Evolutionary conservation across 2,113 vertebrate species (phyloP), one percentile per base, ranked within the genome.

Genomic region (Sapajus apella): DNA sequence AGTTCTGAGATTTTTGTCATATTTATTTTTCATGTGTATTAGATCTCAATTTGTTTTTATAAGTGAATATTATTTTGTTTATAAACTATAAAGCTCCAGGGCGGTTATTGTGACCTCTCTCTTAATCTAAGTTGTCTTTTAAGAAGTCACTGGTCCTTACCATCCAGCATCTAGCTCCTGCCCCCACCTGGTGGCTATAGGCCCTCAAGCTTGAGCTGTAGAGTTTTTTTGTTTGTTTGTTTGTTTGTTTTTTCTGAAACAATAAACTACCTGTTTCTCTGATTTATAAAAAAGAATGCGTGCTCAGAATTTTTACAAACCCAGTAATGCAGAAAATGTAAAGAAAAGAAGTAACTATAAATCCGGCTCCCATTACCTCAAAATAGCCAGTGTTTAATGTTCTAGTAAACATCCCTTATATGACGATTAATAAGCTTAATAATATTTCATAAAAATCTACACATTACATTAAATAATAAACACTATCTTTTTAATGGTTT

Each of bases 31-130:
- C 64, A 45, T 79, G 61, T 56, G 10, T 68, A 93, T 66, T 61
- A 90, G 72, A 58, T 86, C 27, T 85, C 43, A 94, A 81, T 92
- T 96, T 89, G 25, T n/a, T 84, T 97, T 90, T 68, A 5, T 47
- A 82, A 85, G 70, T 83, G 25, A 87, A 61, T 84, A 76, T 55
- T 75, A 77, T 76, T 84, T 87, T 95, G 9, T 50, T 84, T 87
- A 45, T 50, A 89, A 95, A 61, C 20, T 76, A 0, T 56, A 85
- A 87, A 95, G 8, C 20, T 82, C 45, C 61, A 13, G n/a, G 37
- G 13, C 30, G 82, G 4, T 45, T 75, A 40, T 47, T 87, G 12
- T 77, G 40, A 20, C 50, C 20, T 76, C 21, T 91, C 27, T 90
- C 30, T 35, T 73, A 95, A 79, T 90, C 32, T 88, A 64, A 77